A percentile compares a stretch with the other conserved stretches of the same genome.
Conservation (phyloP, 2,113 vertebrate genomes). For the Leucopternis melanops region DNA sequence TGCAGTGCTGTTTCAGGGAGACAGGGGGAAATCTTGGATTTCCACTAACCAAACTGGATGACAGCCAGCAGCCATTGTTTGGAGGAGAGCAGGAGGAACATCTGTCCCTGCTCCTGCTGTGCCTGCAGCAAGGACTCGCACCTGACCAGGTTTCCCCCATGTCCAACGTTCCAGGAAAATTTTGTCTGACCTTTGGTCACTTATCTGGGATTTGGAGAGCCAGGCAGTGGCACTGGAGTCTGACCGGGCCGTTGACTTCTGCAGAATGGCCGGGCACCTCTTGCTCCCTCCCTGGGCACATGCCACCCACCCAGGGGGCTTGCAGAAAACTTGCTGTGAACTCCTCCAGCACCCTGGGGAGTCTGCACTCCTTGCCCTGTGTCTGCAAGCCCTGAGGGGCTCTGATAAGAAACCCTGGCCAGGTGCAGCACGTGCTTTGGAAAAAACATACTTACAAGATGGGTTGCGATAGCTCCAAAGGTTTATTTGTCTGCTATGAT, state of each 20-base stretch:
- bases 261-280: neutral
- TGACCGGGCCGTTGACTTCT: neutral
- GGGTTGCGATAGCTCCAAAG: conserved; percentile 61
- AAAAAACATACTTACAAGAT: conserved; percentile 14
- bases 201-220: neutral
- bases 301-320: neutral
- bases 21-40: neutral
- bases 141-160: neutral
- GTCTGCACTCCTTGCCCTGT: neutral
- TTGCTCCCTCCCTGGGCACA: neutral
- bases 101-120: neutral
- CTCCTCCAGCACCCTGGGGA: neutral
- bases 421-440: neutral
- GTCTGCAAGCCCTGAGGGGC: neutral
- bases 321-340: neutral
- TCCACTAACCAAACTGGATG: neutral
- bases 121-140: neutral
- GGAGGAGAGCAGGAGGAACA: neutral
- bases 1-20: neutral
- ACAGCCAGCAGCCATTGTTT: neutral
- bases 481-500: conserved; percentile 59
- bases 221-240: neutral
- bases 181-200: conserved; percentile 35
- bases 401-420: neutral
- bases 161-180: neutral